Percentiles rank a stretch among this genome's conserved stretches.
phyloP scores from a whole-genome alignment of 2,888 invertebrate species.

The Caenorhabditis angaria region DNA sequence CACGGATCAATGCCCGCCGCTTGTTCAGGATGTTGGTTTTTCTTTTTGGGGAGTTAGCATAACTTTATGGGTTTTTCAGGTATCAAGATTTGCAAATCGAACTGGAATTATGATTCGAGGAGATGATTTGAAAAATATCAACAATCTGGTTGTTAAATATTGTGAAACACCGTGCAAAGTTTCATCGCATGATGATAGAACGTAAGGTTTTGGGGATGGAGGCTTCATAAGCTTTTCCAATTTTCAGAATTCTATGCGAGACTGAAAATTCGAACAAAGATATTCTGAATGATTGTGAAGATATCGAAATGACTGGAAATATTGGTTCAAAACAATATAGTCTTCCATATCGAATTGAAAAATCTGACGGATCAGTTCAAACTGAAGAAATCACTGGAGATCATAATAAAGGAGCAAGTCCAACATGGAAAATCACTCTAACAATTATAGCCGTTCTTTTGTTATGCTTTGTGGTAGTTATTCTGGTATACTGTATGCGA shows the following conservation, averaged over 20 bases:
- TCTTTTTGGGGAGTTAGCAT: neutral
- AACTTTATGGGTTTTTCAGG: constrained; percentile 12
- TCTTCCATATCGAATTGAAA: constrained; percentile 17
- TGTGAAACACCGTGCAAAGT: constrained; percentile 41
- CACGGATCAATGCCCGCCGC: constrained; percentile 44
- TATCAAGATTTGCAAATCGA: constrained; percentile 27
- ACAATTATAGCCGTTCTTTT: constrained; percentile 42
- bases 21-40: constrained; percentile 34
- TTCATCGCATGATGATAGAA: constrained; percentile 5
- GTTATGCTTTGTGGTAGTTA: constrained; percentile 31
- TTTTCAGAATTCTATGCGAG: constrained; percentile 39
- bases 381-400: constrained; percentile 16
- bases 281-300: constrained; percentile 18
- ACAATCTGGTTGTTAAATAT: constrained; percentile 34
- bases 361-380: constrained; percentile 29
- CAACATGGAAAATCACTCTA: constrained; percentile 50
- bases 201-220: too few relatives aligned
- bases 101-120: constrained; percentile 31
- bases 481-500: constrained; percentile 48
- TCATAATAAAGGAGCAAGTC: constrained; percentile 25
- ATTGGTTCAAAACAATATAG: constrained; percentile 30
- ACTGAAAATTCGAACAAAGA: constrained; percentile 6
- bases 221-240: too few relatives aligned
- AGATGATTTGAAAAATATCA: constrained; percentile 27
- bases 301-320: constrained; percentile 18